Percentiles rank a stretch among this genome's conserved stretches.
phyloP scores from a whole-genome alignment of 2,797 vertebrate species.

The Epinephelus coioides region DNA sequence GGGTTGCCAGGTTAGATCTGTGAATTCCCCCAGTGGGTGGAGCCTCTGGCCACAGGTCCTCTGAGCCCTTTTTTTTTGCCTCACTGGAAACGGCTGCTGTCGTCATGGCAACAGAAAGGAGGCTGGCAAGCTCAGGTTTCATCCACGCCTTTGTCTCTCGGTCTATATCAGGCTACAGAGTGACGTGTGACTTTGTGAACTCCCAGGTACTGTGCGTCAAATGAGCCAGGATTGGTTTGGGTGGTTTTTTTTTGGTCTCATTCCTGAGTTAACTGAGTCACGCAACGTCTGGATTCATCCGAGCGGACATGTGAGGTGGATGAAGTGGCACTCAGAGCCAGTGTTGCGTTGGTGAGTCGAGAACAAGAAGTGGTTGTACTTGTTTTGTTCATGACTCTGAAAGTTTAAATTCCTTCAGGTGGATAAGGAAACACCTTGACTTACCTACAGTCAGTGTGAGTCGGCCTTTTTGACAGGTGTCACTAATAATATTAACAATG shows the following conservation, averaged over 20 bases:
- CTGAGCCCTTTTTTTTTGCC: conserved; percentile 43
- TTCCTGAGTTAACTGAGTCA: conserved; percentile 50
- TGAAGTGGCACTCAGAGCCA: conserved; percentile 54
- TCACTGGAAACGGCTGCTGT: conserved; percentile 61
- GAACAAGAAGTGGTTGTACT: conserved; percentile 34
- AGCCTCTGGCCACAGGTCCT: conserved; percentile 64
- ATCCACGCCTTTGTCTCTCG: conserved; percentile 70
- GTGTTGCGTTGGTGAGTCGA: conserved; percentile 22
- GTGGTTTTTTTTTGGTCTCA: conserved; percentile 21
- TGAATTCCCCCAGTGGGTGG: conserved; percentile 67
- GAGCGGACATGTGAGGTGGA: conserved; percentile 6
- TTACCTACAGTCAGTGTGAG: background rate
- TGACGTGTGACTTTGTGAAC: conserved; percentile 66
- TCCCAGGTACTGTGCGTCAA: conserved; percentile 46
- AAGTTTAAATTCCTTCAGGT: conserved; percentile 13
- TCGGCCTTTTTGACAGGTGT: background rate
- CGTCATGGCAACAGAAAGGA: conserved; percentile 76
- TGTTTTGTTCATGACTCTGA: conserved; percentile 36
- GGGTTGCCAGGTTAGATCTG: conserved; percentile 54
- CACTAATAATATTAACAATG: background rate
- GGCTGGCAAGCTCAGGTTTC: conserved; percentile 78
- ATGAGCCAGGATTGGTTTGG: conserved; percentile 36
- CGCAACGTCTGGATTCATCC: conserved; percentile 32
- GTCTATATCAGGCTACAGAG: conserved; percentile 63
- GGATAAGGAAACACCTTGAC: background rate